Evolutionary conservation across 2,888 invertebrate genomes (phyloP).

Genomic region (Drosophila tanythrix): DNA sequence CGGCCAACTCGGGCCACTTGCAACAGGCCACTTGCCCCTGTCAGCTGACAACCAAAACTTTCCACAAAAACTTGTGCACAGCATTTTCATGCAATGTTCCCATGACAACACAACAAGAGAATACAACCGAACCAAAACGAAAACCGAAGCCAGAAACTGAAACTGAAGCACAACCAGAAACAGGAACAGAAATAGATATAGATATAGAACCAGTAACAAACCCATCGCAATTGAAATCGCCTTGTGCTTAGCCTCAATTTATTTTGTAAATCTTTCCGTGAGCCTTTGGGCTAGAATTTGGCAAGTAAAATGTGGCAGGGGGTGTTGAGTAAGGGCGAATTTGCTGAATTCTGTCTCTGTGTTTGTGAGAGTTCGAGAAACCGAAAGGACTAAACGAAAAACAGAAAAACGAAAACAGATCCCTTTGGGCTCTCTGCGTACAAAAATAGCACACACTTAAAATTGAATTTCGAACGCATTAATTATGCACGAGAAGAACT

Average conservation of each 20-base stretch:
- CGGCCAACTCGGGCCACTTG: conserved; percentile 35
- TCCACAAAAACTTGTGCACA: conserved; percentile 30
- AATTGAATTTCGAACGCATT: conserved; percentile 59
- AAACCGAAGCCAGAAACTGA: not conserved
- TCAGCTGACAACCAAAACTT: conserved; percentile 27
- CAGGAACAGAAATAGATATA: not conserved
- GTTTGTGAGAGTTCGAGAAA: conserved; percentile 13
- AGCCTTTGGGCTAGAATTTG: not conserved
- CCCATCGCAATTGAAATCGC: conserved; percentile 28
- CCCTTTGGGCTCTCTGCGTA: not conserved
- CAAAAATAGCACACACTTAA: conserved; percentile 20
- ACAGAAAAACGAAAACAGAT: not conserved
- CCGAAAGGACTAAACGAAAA: not conserved
- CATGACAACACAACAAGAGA: conserved; percentile 12
- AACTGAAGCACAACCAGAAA: not conserved
- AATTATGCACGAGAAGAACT: conserved; percentile 51
- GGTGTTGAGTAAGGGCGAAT: not conserved
- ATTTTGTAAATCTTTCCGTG: conserved; percentile 42
- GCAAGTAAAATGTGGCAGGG: not conserved
- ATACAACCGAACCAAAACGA: not conserved
- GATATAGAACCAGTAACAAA: conserved; percentile 1
- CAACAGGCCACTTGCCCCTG: conserved; percentile 12
- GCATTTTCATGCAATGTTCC: conserved; percentile 34
- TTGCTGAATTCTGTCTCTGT: not conserved
- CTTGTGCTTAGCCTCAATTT: conserved; percentile 47